Conservation (phyloP, 2,888 invertebrate genomes). For the Tetranychus truncatus region DNA sequence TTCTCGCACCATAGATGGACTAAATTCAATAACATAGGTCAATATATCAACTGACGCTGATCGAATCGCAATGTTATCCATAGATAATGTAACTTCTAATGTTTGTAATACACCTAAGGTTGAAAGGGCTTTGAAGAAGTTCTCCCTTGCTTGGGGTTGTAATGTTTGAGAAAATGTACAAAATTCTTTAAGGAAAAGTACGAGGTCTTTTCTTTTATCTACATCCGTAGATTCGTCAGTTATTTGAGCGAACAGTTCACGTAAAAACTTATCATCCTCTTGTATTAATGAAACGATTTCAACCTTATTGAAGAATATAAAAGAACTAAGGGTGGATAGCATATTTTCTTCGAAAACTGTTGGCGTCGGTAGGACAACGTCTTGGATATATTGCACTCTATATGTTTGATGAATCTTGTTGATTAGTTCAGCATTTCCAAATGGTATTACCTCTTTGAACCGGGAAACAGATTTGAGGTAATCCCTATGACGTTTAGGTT, state of each 20-base stretch:
- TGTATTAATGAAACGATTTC: conserved; percentile 28
- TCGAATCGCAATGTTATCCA: conserved; percentile 78
- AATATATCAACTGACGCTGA: conserved; percentile 93
- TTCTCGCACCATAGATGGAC: conserved; percentile 87
- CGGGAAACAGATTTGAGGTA: conserved; percentile 53
- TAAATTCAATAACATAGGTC: conserved; percentile 93
- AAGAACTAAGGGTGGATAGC: conserved; percentile 88
- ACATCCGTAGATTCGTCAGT: conserved; percentile 71
- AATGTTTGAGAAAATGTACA: conserved; percentile 97
- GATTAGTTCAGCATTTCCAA: conserved; percentile 77
- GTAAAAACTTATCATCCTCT: conserved; percentile 89
- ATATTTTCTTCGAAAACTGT: conserved; percentile 98
- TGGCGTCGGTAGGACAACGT: conserved; percentile 94
- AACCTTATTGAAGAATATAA: conserved; percentile 93
- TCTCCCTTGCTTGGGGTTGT: conserved; percentile 88
- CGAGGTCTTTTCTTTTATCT: conserved; percentile 70
- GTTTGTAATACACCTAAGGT: conserved; percentile 70
- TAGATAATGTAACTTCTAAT: conserved; percentile 61
- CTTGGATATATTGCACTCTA: conserved; percentile 91
- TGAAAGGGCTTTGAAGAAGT: conserved; percentile 82
- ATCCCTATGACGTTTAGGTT: conserved; percentile 81
- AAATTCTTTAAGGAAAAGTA: conserved; percentile 93
- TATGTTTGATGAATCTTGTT: conserved; percentile 99
- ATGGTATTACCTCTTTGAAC: conserved; percentile 51
- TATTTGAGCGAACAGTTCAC: conserved; percentile 78